These are phyloP conservation scores for Myopa testacea DNA, from an alignment of 2,888 invertebrate species.

Conservation along the genomic window DNA sequence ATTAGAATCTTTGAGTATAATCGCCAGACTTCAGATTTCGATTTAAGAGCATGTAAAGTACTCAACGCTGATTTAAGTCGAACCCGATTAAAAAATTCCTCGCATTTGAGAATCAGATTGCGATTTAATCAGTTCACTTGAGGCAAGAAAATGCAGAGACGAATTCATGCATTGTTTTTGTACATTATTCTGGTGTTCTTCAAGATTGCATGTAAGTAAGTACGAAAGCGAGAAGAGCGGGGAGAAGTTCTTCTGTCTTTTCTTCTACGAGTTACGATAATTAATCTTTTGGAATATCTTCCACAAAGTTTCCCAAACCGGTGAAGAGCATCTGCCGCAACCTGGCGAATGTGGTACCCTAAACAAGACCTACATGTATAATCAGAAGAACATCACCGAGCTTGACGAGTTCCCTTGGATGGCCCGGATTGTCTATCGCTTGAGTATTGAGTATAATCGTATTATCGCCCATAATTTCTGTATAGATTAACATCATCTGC, in stretches of 20 bases:
- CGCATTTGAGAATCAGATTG: not conserved
- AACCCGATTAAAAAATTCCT: not conserved
- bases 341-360: not conserved
- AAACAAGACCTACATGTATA: not conserved
- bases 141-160: not conserved
- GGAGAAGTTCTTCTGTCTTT: too few relatives aligned
- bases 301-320: not conserved
- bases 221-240: too few relatives aligned
- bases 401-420: conserved; percentile 4
- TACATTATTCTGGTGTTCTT: not conserved
- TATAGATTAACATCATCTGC: not conserved
- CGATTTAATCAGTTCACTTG: not conserved
- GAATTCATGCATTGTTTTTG: not conserved
- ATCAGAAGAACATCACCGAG: not conserved
- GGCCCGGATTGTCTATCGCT: not conserved
- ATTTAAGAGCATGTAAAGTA: too few relatives aligned
- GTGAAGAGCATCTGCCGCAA: not conserved
- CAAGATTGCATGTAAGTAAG: not conserved
- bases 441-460: not conserved
- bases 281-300: not conserved
- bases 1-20: too few relatives aligned
- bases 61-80: not conserved
- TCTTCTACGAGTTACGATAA: too few relatives aligned
- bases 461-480: not conserved
- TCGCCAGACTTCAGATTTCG: too few relatives aligned